Evolutionary conservation across 2,888 invertebrate genomes (phyloP).

Genomic region (Macrophya annulata): DNA sequence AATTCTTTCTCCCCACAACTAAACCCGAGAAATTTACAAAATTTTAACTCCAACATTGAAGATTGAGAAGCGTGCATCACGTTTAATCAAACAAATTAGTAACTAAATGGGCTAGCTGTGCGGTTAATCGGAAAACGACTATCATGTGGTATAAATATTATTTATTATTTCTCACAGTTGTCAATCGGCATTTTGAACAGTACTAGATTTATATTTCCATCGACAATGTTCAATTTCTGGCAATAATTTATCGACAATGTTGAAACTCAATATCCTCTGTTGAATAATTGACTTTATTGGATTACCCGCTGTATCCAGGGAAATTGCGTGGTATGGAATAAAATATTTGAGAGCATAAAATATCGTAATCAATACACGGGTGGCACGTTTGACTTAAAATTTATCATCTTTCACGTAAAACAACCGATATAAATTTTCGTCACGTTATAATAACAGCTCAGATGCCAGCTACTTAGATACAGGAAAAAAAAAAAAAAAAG

Average conservation of each 20-base stretch:
- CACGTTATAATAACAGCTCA: background rate
- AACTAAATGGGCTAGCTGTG: background rate
- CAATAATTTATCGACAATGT: conserved; percentile 74
- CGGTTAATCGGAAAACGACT: background rate
- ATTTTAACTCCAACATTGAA: background rate
- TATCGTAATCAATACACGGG: conserved; percentile 39
- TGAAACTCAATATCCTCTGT: conserved; percentile 71
- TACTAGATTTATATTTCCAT: conserved; percentile 37
- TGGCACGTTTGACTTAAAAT: conserved; percentile 37
- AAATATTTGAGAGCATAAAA: conserved; percentile 41
- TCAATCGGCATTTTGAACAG: conserved; percentile 10
- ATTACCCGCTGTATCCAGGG: conserved; percentile 66
- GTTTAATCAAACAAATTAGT: background rate
- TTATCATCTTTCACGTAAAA: background rate
- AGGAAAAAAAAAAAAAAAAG: too few species aligned
- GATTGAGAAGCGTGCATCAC: background rate
- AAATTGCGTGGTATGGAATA: conserved; percentile 40
- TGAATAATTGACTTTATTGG: conserved; percentile 74
- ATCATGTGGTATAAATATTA: background rate
- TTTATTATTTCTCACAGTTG: conserved; percentile 26
- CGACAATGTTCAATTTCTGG: conserved; percentile 62
- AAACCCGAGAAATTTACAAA: background rate
- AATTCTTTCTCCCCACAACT: background rate
- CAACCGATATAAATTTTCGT: background rate
- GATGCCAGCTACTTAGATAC: background rate